Conservation (phyloP, 2,888 invertebrate genomes). For the Lepas anatifera region DNA sequence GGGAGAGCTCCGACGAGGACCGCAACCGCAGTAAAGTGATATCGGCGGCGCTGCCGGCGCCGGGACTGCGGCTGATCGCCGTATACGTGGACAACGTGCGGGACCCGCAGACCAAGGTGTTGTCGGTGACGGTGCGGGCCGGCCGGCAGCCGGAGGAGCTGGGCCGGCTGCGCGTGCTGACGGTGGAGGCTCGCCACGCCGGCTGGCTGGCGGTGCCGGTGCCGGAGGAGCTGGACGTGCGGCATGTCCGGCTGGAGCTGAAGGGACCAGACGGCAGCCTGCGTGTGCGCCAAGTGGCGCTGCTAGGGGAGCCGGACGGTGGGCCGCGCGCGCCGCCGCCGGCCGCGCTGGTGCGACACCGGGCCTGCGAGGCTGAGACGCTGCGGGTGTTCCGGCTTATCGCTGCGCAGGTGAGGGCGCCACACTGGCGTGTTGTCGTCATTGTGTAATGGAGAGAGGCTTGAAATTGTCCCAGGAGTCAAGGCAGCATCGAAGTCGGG, state of each 20-base stretch:
- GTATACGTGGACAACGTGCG: conserved; percentile 91
- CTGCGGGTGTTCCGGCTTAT: conserved; percentile 81
- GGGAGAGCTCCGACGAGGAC: conserved; percentile 98
- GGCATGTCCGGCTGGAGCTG: conserved; percentile 57
- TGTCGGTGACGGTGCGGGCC: conserved; percentile 34
- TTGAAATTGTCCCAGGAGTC: no score
- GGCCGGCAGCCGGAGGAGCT: conserved; percentile 72
- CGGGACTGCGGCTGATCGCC: conserved; percentile 61
- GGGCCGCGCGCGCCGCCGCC: conserved; percentile 31
- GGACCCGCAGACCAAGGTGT: conserved; percentile 83
- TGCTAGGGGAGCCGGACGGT: conserved; percentile 51
- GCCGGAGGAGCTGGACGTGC: conserved; percentile 48
- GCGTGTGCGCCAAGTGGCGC: conserved; percentile 68
- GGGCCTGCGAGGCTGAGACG: conserved; percentile 82
- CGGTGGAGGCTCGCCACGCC: conserved; percentile 69
- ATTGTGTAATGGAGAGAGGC: no score
- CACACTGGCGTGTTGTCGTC: no score
- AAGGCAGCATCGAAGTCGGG: no score
- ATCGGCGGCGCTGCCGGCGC: conserved; percentile 51
- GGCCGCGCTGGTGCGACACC: conserved; percentile 60
- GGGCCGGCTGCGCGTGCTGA: conserved; percentile 62
- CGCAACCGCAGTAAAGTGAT: conserved; percentile 76
- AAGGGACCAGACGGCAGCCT: conserved; percentile 85
- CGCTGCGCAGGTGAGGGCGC: conserved; percentile 58
- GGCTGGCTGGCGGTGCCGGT: conserved; percentile 55